Evolutionary conservation across 2,113 vertebrate genomes (phyloP), one percentile per base, ranked within the genome.

Genomic region (Oreotrochilus melanogaster): DNA sequence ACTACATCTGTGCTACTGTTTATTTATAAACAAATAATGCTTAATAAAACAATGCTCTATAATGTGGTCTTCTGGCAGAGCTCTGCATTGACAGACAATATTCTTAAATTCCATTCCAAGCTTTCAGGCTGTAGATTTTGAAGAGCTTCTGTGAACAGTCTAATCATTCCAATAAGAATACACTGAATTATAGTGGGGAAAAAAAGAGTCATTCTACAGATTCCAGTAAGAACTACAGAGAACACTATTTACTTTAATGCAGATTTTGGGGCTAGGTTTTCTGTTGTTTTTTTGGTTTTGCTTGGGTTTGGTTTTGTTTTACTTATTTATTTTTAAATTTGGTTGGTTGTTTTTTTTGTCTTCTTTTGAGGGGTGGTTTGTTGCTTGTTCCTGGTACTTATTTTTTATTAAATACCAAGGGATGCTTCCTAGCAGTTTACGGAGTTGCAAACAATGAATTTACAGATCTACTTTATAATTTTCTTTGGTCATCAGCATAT

Each of bases 1-100:
- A 96, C 58, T 97, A 84, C 97, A 98, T 97, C 97, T 98, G 98
- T 96, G 96, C 78, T 74, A 86, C 80, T 88, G 80, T 62, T 97
- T 97, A 97, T 96, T 97, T 95, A 93, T 78, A 67, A 96, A 80
- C 89, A 96, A 90, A 92, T 92, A 97, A 92, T 60, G 75, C 51
- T 85, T 93, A 96, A 93, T 91, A 92, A 72, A 96, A 89, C 71
- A 95, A 79, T 74, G 67, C 30, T 93, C 75, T 76, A 62, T 39
- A 89, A 82, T 24, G 66, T 65, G 66, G 74, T 78, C 64, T 92
- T 88, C 78, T 93, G 88, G 78, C 87, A 92, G 45, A 85, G 76
- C 35, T 94, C 72, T 84, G 84, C 89, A 64, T 4, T 78, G 80
- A 89, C 42, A 86, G 88, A 86, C 56, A 80, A 70, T 62, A 80